A percentile compares a stretch with the other conserved stretches of the same genome.
These are phyloP conservation scores for Merops nubicus DNA, from an alignment of 2,113 vertebrate genomes.

Conservation along the genomic window DNA sequence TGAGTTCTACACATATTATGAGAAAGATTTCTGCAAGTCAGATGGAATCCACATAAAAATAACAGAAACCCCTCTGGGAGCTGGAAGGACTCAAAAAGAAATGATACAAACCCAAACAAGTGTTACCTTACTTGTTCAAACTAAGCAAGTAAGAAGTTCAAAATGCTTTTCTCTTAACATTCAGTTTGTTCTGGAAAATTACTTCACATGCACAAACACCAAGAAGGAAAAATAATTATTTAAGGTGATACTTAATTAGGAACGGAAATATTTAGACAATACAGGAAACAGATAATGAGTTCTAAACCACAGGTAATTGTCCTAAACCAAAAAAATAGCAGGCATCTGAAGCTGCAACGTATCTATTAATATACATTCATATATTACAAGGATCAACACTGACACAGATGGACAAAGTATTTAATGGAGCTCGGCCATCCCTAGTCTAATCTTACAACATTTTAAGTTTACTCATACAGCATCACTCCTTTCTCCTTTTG, in stretches of 20 bases:
- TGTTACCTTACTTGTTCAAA: background rate
- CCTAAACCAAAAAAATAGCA: background rate
- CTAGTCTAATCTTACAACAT: background rate
- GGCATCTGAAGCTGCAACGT: background rate
- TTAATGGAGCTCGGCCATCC: background rate
- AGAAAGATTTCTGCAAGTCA: background rate
- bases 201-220: background rate
- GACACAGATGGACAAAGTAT: background rate
- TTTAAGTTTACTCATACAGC: background rate
- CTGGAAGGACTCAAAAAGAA: background rate
- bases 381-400: background rate
- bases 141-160: background rate
- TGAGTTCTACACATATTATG: background rate
- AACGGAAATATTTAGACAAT: background rate
- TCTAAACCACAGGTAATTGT: background rate
- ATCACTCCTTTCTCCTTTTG: background rate
- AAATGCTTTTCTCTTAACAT: background rate
- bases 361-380: background rate
- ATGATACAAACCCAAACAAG: background rate
- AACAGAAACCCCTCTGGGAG: slow-evolving; percentile 1
- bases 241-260: background rate
- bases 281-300: background rate
- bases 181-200: background rate
- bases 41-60: slow-evolving; percentile 10
- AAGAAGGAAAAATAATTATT: background rate